Percentiles rank a stretch among this genome's conserved stretches.
Conservation (phyloP, 2,113 vertebrate genomes). For the Ciconia maguari region DNA sequence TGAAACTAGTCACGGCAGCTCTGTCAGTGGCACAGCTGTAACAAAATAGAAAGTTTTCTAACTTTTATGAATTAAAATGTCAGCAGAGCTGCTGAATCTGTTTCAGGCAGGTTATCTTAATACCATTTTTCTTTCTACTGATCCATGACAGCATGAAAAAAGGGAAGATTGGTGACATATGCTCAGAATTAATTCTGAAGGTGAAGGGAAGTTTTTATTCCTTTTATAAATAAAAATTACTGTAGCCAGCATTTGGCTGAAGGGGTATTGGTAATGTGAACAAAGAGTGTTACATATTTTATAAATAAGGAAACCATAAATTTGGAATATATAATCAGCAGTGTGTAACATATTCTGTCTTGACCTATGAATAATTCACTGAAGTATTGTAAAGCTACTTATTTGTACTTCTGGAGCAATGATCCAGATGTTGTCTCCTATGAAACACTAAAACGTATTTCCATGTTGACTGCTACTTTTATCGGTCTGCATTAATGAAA, state of each 20-base stretch:
- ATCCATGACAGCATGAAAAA: not conserved
- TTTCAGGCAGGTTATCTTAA: not conserved
- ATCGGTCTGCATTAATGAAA: not conserved
- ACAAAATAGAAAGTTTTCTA: not conserved
- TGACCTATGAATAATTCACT: not conserved
- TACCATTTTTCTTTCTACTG: not conserved
- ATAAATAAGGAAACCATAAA: not conserved
- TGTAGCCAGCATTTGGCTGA: not conserved
- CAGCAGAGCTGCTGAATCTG: not conserved
- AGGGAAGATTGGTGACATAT: not conserved
- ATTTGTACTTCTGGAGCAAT: not conserved
- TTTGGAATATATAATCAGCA: not conserved
- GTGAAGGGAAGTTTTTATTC: not conserved
- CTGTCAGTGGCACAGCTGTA: not conserved
- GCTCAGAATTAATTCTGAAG: not conserved
- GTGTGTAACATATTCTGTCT: not conserved
- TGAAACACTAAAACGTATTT: not conserved
- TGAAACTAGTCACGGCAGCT: not conserved
- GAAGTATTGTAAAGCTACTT: not conserved
- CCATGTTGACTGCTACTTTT: not conserved
- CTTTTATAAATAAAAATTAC: not conserved
- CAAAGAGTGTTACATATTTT: not conserved
- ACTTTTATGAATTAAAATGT: not conserved
- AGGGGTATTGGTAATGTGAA: not conserved
- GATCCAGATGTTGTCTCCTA: not conserved